Evolutionary conservation across 1,140 invertebrate genomes (phyloP), one percentile per base, ranked within the genome.

Genomic region (Centruroides vittatus): DNA sequence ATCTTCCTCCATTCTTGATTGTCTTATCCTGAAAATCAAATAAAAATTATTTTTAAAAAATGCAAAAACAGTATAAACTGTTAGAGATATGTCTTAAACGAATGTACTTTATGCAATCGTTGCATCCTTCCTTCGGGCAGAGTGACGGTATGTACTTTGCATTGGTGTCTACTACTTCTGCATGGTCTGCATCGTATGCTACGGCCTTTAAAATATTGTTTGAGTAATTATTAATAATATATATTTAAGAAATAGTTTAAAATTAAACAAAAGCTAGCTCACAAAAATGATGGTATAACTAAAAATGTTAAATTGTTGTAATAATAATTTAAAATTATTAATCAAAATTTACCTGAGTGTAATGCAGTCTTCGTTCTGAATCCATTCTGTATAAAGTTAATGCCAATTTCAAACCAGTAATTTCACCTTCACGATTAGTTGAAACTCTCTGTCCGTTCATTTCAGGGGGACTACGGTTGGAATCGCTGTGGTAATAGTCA

Each of bases 401-500:
- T 36, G 61, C 64, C 6, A 66, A 12, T 36, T 61, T 56, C 35
- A 66, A 55, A 8, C 62, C 62, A 11, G 62, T 59, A 35, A 67
- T 55, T 23, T 64, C 62, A 1, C 62, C 62, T 35, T 58, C 61
- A 4, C 52, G 57, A 5, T 60, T 59, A 4, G 53, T 41, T 5
- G n/a, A 11, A 9, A 59, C 58, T 49, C 60, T 62, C 13, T 62
- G 55, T 13, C 66, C 68, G 7, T 55, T 53, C 6, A 65, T 49
- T 3, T 52, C 57, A n/a, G 41, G 55, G 3, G 68, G 67, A 48
- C 70, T 70, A 36, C 69, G 62, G 23, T 61, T 61, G 4, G 64
- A 59, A 9, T 67, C 67, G 4, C 57, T 41, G 54, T 72, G 69
- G 9, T 64, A 61, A 36, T 70, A 67, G 41, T 67, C 64, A 12